Base-by-base conservation (phyloP, 2,797 vertebrate genomes). In the Melanotaenia nigrans region DNA sequence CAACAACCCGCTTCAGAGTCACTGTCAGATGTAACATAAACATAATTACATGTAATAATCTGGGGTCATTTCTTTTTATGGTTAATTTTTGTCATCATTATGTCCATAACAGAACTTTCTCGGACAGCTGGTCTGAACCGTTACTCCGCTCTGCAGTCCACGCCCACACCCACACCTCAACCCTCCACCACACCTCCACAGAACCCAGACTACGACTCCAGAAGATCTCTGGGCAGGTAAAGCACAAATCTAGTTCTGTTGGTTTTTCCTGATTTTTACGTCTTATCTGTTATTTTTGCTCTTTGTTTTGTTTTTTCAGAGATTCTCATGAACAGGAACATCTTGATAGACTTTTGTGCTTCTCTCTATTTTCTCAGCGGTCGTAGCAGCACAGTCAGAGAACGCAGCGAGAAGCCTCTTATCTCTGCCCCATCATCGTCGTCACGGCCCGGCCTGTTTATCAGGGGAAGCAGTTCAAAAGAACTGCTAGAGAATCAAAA, bases 51-150 rank as follows among this genome's bases (percentile, higher is more conserved):
- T 16, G 14, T 30, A 6, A 6, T 16, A 16, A 55, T 16, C 25
- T 25, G 13, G 13, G 25, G 7, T 30, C 1, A 14, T 8, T 53
- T 22, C 10, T 28, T 30, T 14, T 22, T 25, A 25, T 24, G 10
- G 51, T 71, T 45, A 6, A 9, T 47, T 47, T 47, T 47, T 20
- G 45, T 45, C 42, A 45, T 47, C 45, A 9, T 47, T 33, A 22
- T 67, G n/a, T 61, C 64, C 18, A 0, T 66, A 49, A 68, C 93
- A 99, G 98, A 99, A 85, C 91, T 95, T 60, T 94, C 97, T 62
- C 93, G 96, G 82, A 93, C 93, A 94, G 95, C 88, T 0, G 96
- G 95, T 87, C 92, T 99, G 86, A 99, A 99, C 92, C 95, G 97
- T 66, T 98, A 95, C 90, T 99, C 97, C 51, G 95, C 96, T 0